Evolutionary conservation across 2,113 vertebrate species (phyloP), one percentile per base, ranked within the genome.

Genomic region (Channa argus): DNA sequence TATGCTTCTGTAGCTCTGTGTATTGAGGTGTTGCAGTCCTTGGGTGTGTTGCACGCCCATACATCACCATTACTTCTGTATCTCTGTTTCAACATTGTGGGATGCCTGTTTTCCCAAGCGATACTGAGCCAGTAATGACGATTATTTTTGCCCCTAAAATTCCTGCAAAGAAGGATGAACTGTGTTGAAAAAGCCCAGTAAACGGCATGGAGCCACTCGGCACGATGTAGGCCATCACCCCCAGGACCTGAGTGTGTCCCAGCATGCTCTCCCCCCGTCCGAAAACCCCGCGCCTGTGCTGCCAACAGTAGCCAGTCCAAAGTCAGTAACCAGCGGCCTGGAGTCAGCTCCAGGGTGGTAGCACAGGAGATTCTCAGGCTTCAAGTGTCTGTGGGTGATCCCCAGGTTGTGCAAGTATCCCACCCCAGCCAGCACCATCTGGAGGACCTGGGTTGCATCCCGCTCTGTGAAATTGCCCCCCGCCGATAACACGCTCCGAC

Each of bases 361-460:
- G 79, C 91, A 90, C 10, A 91, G 75, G 0, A 93, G 79, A 45
- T 93, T 94, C 76, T 92, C 90, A 2, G 92, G 90, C 74, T 94
- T 93, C 49, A 94, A 43, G 5, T 94, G 91, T 37, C 88, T 51
- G 63, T 94, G 92, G 36, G 69, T 78, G 71, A 94, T 80, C 0
- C 91, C 91, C 24, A 93, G 71, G 2, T 59, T 36, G 79, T 93
- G 92, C 12, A 93, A 86, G 74, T 94, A 90, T 11, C 44, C 74
- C 54, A 93, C 53, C 2, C 86, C 92, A 1, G 85, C 85, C 37
- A 91, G 58, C 49, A 80, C 81, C 92, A 92, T 93, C 24, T 63
- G 79, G 0, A 94, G 77, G 45, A 88, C 93, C 60, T 56, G 71
- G 6, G 88, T 89, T 5, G 91, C 91, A 11, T 94, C 91, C 51